Percentiles rank a stretch among this genome's conserved stretches.
Conservation (phyloP, 2,113 vertebrate genomes). For the Edolisoma coerulescens region DNA sequence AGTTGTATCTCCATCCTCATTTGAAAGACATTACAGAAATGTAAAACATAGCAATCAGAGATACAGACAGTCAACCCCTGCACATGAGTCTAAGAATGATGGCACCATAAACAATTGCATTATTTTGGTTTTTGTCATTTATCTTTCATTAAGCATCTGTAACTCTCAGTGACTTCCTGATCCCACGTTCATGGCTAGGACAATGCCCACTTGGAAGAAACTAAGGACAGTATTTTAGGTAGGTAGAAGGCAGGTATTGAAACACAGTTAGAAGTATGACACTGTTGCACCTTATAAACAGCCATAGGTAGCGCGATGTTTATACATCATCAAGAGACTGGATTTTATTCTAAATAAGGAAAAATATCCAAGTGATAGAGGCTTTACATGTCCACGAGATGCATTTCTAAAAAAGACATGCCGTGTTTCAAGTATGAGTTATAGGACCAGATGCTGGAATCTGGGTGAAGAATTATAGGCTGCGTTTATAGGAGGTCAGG, state of each 20-base stretch:
- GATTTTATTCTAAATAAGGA: background rate
- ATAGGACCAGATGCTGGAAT: conserved; percentile 48
- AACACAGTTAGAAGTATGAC: background rate
- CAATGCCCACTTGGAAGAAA: background rate
- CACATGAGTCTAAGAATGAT: background rate
- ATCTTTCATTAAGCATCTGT: background rate
- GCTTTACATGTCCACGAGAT: background rate
- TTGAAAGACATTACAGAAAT: background rate
- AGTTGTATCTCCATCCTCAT: background rate
- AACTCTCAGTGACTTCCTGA: background rate
- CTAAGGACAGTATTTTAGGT: background rate
- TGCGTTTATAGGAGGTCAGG: conserved; percentile 53
- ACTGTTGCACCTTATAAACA: background rate
- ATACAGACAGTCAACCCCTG: background rate
- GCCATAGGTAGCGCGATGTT: background rate
- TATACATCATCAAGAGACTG: background rate
- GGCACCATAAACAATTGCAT: background rate
- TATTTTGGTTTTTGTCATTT: background rate
- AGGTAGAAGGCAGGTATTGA: background rate
- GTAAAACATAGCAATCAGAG: background rate
- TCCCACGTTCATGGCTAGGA: background rate
- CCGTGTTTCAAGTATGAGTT: conserved; percentile 14
- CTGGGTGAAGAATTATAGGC: conserved; percentile 38
- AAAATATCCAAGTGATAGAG: background rate
- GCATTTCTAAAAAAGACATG: conserved; percentile 21